Percentiles rank a stretch among this genome's conserved stretches.
Evolutionary conservation across 92 coral and sea anemone species (phyloP).

Genomic region (Plumapathes pennacea): DNA sequence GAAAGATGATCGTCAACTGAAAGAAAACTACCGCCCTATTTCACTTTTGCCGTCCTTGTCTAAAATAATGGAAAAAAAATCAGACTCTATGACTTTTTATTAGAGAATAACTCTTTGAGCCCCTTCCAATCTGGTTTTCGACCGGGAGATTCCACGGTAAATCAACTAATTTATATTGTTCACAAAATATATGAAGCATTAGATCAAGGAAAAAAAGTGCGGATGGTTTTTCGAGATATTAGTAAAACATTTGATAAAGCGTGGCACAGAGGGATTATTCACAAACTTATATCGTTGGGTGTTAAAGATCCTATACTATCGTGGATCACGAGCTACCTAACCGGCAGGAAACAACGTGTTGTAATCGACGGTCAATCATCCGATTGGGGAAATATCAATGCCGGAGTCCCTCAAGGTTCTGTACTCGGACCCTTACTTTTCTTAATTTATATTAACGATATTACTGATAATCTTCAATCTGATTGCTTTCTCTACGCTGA

Average conservation of each 20-base stretch:
- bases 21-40: constrained; percentile 4
- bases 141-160: constrained; percentile 53
- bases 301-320: too few species aligned
- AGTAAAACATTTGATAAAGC: constrained; percentile 55
- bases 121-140: constrained; percentile 60
- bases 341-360: constrained; percentile 40
- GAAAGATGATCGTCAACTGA: constrained; percentile 8
- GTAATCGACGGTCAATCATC: constrained; percentile 47
- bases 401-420: constrained; percentile 32
- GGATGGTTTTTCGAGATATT: constrained; percentile 55
- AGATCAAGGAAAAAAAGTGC: constrained; percentile 57
- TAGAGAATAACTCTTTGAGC: constrained; percentile 38
- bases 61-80: constrained; percentile 7
- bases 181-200: constrained; percentile 48
- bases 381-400: constrained; percentile 17
- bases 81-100: constrained; percentile 40
- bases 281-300: too few species aligned
- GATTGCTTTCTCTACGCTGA: too few species aligned
- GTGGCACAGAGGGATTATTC: constrained; percentile 47
- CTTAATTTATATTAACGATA: constrained; percentile 37
- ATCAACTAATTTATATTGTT: constrained; percentile 41
- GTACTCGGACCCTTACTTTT: constrained; percentile 36
- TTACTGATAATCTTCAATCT: constrained; percentile 11
- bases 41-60: constrained; percentile 4
- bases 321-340: constrained; percentile 55